Conservation (phyloP, 2,888 invertebrate genomes). For the Chrysotoxum bicinctum region DNA sequence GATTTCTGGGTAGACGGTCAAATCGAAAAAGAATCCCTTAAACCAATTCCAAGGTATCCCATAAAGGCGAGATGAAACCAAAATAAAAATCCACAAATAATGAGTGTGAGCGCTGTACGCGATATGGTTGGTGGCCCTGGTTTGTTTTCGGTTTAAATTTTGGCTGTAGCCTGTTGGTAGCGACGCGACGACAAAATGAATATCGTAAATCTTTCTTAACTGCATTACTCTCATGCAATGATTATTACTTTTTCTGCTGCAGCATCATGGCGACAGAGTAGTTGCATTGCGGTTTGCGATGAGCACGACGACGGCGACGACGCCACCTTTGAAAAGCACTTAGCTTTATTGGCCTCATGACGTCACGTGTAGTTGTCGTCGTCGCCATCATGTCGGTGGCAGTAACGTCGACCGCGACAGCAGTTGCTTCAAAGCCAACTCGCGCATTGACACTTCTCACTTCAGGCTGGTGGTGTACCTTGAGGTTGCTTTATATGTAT, state of each 20-base stretch:
- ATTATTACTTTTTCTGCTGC: constrained; percentile 57
- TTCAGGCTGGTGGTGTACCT: not conserved
- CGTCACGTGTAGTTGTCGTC: not conserved
- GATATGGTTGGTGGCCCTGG: not conserved
- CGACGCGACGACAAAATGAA: constrained; percentile 63
- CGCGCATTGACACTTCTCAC: constrained; percentile 50
- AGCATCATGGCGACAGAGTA: constrained; percentile 45
- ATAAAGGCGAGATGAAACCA: not conserved
- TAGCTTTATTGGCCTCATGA: constrained; percentile 54
- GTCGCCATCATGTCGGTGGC: not conserved
- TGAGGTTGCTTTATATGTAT: constrained; percentile 13
- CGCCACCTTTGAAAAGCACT: constrained; percentile 68
- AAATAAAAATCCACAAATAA: not conserved
- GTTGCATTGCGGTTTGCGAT: constrained; percentile 44
- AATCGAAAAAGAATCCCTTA: not conserved
- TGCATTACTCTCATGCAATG: constrained; percentile 59
- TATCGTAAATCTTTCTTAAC: constrained; percentile 70
- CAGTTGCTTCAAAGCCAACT: constrained; percentile 3
- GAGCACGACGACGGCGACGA: constrained; percentile 12
- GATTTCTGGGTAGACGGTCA: not conserved
- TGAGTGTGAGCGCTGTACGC: not conserved
- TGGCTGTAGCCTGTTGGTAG: constrained; percentile 27
- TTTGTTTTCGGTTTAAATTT: constrained; percentile 28
- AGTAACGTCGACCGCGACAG: not conserved
- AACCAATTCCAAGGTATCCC: not conserved